phyloP scores from a whole-genome alignment of 2,797 vertebrate species.

The Lycodopsis pacificus region DNA sequence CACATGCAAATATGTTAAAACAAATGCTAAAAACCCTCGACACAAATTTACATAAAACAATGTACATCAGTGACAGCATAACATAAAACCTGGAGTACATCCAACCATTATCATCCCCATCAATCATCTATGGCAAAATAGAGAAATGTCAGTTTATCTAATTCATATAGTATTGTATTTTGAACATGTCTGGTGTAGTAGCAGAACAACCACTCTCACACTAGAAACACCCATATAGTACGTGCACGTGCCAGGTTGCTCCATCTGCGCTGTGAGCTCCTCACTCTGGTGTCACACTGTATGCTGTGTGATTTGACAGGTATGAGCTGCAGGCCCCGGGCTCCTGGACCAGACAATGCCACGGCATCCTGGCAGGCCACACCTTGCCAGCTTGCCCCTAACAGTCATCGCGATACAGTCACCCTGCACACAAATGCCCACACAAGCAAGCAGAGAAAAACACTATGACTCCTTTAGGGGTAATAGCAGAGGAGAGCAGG shows the following conservation, averaged over 20 bases:
- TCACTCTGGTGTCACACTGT: slow-evolving; percentile 39
- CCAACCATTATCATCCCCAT: neutral
- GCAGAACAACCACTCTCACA: slow-evolving; percentile 54
- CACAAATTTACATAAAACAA: neutral
- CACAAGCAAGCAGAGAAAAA: slow-evolving; percentile 11
- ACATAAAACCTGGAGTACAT: neutral
- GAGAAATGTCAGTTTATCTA: slow-evolving; percentile 10
- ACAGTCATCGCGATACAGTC: slow-evolving; percentile 43
- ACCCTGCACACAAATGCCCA: slow-evolving; percentile 40
- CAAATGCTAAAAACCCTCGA: neutral
- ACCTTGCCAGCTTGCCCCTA: slow-evolving; percentile 65
- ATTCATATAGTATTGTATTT: slow-evolving; percentile 32
- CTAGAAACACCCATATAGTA: slow-evolving; percentile 29
- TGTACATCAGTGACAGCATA: neutral
- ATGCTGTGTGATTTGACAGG: slow-evolving; percentile 60
- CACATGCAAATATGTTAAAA: neutral
- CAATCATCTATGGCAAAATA: neutral
- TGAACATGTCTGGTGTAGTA: slow-evolving; percentile 22
- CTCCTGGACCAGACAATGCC: slow-evolving; percentile 48
- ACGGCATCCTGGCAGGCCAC: slow-evolving; percentile 44
- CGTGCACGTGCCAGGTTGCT: slow-evolving; percentile 38
- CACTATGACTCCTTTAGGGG: slow-evolving; percentile 49
- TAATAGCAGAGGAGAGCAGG: slow-evolving; percentile 45
- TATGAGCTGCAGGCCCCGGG: slow-evolving; percentile 49
- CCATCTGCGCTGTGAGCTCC: slow-evolving; percentile 45